phyloP scores from a whole-genome alignment of 92 coral and sea anemone species.

The Siderastrea siderea region DNA sequence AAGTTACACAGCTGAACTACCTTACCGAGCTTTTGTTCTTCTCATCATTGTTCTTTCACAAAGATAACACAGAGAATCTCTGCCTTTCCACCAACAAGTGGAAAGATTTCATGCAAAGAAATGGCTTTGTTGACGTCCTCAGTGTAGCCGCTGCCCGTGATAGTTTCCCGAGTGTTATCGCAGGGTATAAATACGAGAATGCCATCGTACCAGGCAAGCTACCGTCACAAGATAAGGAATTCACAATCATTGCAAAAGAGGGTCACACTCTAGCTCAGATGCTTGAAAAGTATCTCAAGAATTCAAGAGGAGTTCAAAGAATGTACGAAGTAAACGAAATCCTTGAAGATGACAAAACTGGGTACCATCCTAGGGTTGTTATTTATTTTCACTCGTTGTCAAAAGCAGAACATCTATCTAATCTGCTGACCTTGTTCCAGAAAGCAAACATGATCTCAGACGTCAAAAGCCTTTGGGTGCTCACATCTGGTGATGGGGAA shows the following conservation, averaged over 20 bases:
- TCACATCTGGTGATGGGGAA: neutral
- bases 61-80: neutral
- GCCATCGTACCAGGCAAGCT: too few species aligned
- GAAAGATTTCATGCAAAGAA: too few species aligned
- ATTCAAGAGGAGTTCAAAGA: neutral
- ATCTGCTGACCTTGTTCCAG: neutral
- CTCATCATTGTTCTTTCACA: neutral
- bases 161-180: too few species aligned
- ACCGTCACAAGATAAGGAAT: neutral
- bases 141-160: too few species aligned
- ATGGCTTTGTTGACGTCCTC: too few species aligned
- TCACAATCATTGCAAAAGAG: neutral
- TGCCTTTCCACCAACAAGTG: too few species aligned
- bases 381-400: neutral
- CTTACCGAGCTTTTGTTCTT: too few species aligned
- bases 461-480: constrained; percentile 7
- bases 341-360: neutral
- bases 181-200: too few species aligned
- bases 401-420: neutral
- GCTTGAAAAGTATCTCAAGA: neutral
- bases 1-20: neutral
- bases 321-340: neutral
- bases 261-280: neutral
- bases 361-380: neutral
- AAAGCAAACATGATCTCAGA: neutral